These are phyloP conservation scores for Xanthia togata DNA, from an alignment of 2,888 invertebrate genomes.

Conservation along the genomic window DNA sequence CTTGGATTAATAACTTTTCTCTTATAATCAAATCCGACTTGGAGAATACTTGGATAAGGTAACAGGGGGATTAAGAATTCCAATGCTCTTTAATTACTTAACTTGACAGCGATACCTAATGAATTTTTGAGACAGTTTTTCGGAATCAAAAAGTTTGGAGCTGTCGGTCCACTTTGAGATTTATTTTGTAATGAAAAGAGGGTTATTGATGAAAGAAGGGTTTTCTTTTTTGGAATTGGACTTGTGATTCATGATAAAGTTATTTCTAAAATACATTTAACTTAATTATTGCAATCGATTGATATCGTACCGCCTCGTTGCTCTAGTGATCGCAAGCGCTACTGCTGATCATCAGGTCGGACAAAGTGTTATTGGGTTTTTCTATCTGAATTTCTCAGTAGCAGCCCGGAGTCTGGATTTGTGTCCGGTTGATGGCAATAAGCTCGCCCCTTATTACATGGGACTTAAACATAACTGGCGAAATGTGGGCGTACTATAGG, in stretches of 20 bases:
- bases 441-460: background rate
- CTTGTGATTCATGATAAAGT: background rate
- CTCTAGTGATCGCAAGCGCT: background rate
- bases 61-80: slow-evolving; percentile 71
- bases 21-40: slow-evolving; percentile 80
- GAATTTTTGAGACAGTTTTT: slow-evolving; percentile 65
- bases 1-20: slow-evolving; percentile 81
- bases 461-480: background rate
- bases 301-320: too few species aligned
- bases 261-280: background rate
- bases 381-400: background rate
- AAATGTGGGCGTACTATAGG: background rate
- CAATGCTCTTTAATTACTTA: slow-evolving; percentile 80
- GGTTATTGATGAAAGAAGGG: slow-evolving; percentile 37
- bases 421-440: background rate
- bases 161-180: slow-evolving; percentile 44
- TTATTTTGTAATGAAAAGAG: slow-evolving; percentile 46
- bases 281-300: background rate
- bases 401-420: background rate
- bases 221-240: background rate
- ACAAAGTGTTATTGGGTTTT: background rate
- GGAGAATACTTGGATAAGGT: slow-evolving; percentile 71
- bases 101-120: slow-evolving; percentile 73
- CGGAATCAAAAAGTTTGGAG: slow-evolving; percentile 60
- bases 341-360: too few species aligned